Base-by-base conservation (phyloP, 92 coral and sea anemone genomes). In the Parazoanthus swiftii region DNA sequence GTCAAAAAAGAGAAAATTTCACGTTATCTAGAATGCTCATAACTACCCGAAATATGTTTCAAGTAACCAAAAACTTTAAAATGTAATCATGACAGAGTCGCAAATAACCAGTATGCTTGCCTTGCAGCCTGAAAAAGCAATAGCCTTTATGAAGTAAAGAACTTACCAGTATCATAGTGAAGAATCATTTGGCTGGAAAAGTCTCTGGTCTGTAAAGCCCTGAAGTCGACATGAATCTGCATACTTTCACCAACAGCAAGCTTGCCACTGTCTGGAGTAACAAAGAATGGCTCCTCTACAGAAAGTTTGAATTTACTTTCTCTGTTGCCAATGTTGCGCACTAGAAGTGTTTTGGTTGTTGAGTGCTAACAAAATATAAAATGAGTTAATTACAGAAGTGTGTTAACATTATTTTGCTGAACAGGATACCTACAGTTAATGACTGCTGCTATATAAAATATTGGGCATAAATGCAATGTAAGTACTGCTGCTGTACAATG, bases 161-260 rank as follows among this genome's bases (percentile, higher is more conserved):
- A 35, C 81, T 1, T 90, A 96, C 99, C 99, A 89, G 99, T 97
- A 71, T 95, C 99, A 95, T 95, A 97, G 76, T 94, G 95, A 39
- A 97, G 92, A 7, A 97, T 43, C 99, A 97, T 97, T 48, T 95
- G 93, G 54, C 94, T 94, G 36, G 93, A 90, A 76, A 95, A 95
- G 85, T 97, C 99, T 44, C 94, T 96, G 79, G 99, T 94, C 77
- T 94, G 92, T 56, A 86, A 77, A 42, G 98, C 98, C 88, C 94
- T 95, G 77, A 97, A 97, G 76, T 97, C 95, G 80, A 94, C 95
- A 81, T 97, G 95, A 23, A 97, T 90, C 89, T 97, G 99, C 91
- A 93, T 91, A 81, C 98, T 97, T 86, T 97, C 99, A 39, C 99
- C 99, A 36, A 97, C 92, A 68, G 93, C 95, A 81, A 97, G 90